Evolutionary conservation across 1,140 invertebrate genomes (phyloP).

Genomic region (Bombus pyrosoma): DNA sequence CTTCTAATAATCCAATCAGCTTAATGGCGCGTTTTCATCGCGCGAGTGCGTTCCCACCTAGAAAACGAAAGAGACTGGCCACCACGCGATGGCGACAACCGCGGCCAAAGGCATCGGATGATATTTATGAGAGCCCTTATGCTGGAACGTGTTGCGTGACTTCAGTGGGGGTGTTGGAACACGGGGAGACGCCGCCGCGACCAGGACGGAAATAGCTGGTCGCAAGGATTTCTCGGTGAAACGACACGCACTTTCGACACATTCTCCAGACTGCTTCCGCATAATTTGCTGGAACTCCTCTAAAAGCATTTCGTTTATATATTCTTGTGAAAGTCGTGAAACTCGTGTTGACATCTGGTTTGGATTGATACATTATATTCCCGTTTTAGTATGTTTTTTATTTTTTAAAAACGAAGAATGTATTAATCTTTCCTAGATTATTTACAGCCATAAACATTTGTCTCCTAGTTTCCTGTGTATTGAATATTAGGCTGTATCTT

Average conservation of each 20-base stretch:
- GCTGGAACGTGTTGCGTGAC: constrained; percentile 11
- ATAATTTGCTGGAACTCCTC: constrained; percentile 6
- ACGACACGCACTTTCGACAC: constrained; percentile 39
- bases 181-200: neutral
- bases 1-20: constrained; percentile 13
- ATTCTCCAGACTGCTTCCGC: constrained; percentile 17
- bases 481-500: too few species aligned
- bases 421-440: too few species aligned
- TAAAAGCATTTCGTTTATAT: neutral
- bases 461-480: too few species aligned
- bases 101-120: constrained; percentile 21
- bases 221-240: constrained; percentile 27
- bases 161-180: constrained; percentile 26
- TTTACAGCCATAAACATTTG: too few species aligned
- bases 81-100: constrained; percentile 13
- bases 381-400: neutral
- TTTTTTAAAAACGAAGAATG: neutral
- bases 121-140: constrained; percentile 48
- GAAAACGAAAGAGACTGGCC: neutral
- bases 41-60: neutral
- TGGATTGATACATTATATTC: neutral
- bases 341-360: neutral
- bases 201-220: constrained; percentile 39
- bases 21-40: constrained; percentile 19
- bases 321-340: neutral